Evolutionary conservation across 2,113 vertebrate genomes (phyloP), one percentile per base, ranked within the genome.

Genomic region (Amphilophus citrinellus): DNA sequence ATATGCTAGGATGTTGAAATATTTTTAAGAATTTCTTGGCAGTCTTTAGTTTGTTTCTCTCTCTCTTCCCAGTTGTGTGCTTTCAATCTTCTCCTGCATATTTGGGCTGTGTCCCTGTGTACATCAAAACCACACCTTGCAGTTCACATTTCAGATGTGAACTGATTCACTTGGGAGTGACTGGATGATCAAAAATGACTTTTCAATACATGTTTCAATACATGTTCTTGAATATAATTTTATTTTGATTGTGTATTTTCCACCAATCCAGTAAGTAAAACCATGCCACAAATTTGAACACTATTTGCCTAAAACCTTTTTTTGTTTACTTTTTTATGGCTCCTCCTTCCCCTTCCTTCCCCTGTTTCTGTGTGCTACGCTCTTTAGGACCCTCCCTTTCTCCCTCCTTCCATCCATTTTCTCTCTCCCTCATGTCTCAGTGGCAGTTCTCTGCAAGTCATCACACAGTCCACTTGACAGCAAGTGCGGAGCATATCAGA

Each of bases 311-410:
- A 50, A 30, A 71, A 30, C 30, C 10, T 3, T 10, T 20, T 59
- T 15, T 73, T 66, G 53, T 84, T 86, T 84, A n/a, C 66, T 61
- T 30, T 4, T 11, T 56, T 22, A 6, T 35, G 35, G 30, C 20
- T 22, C 11, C 53, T 82, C 42, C 86, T 62, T 32, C 15, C 22
- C 20, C 30, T 35, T 62, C 42, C 73, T 57, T n/a, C 6, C 60
- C 37, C 32, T 22, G 24, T 22, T n/a, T 60, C 22, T 80, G 73
- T 61, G 75, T 80, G 27, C 6, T 44, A 84, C 14, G 71, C 58
- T 57, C 32, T 62, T 11, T 53, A 78, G 79, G 89, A 78, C 86
- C 84, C 91, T 90, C 89, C 89, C 87, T 81, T 75, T 80, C n/a
- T 57, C 65, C 58, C 79, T 85, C 62, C 73, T 50, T 77, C 75